phyloP scores from a whole-genome alignment of 2,113 vertebrate genomes.

The Eptesicus fuscus region DNA sequence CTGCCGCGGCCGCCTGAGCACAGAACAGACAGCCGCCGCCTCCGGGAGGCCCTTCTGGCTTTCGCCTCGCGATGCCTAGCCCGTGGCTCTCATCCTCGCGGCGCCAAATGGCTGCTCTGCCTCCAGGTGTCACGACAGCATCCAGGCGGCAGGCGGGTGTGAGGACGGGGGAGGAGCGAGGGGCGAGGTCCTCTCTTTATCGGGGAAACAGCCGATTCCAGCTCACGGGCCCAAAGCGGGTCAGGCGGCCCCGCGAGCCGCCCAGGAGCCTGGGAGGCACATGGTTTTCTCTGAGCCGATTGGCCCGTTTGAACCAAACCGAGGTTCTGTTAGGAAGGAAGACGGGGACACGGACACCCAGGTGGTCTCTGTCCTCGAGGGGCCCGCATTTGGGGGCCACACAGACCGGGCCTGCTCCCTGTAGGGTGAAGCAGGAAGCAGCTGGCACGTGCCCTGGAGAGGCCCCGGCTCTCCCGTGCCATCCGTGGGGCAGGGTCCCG shows the following conservation, averaged over 20 bases:
- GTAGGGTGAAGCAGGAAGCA: not conserved
- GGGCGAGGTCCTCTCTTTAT: not conserved
- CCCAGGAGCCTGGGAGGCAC: constrained; percentile 1
- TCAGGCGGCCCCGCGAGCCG: not conserved
- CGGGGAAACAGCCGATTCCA: not conserved
- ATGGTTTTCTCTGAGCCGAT: not conserved
- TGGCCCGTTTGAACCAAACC: not conserved
- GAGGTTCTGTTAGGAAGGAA: not conserved
- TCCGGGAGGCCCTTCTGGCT: not conserved
- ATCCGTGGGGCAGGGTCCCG: not conserved
- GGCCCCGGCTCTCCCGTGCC: too few relatives aligned
- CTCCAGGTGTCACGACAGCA: not conserved
- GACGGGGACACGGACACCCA: rapidly evolving
- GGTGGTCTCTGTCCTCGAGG: not conserved
- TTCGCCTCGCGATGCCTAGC: not conserved
- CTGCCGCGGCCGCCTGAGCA: not conserved
- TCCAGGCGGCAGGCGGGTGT: not conserved
- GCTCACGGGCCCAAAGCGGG: not conserved
- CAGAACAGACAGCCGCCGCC: not conserved
- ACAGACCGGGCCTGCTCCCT: not conserved
- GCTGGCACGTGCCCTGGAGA: not conserved
- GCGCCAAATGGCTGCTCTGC: constrained; percentile 1
- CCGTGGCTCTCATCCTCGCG: not conserved
- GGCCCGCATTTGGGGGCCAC: rapidly evolving
- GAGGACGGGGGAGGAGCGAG: not conserved